Evolutionary conservation across 2,797 vertebrate genomes (phyloP).

Genomic region (Mus spretus): DNA sequence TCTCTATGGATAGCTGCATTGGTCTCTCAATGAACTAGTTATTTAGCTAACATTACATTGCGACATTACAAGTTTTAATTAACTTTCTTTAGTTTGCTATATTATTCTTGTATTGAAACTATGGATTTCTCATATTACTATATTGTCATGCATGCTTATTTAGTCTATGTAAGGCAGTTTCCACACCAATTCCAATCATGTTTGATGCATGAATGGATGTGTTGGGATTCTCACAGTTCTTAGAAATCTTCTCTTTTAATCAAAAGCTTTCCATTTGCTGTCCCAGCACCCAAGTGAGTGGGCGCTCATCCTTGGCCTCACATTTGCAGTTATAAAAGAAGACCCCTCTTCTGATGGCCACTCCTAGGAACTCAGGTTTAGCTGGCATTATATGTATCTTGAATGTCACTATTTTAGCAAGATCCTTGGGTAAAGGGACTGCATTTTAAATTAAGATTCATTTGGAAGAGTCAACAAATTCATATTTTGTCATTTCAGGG

Average conservation of each 20-base stretch:
- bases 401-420: not conserved
- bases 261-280: not conserved
- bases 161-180: not conserved
- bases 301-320: not conserved
- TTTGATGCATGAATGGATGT: not conserved
- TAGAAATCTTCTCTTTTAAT: not conserved
- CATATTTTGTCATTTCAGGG: not conserved
- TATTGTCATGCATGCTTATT: not conserved
- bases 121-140: not conserved
- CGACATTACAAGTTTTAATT: not conserved
- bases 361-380: not conserved
- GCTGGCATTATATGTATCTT: not conserved
- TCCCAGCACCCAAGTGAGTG: not conserved
- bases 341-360: not conserved
- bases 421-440: not conserved
- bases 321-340: not conserved
- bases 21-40: not conserved
- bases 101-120: constrained; percentile 17
- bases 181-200: not conserved
- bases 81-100: not conserved
- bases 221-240: not conserved
- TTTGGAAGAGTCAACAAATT: constrained; percentile 4
- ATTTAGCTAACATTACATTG: not conserved
- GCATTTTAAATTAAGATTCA: constrained; percentile 16
- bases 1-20: not conserved